phyloP scores from a whole-genome alignment of 1,140 invertebrate genomes.

The Palaemon carinicauda region DNA sequence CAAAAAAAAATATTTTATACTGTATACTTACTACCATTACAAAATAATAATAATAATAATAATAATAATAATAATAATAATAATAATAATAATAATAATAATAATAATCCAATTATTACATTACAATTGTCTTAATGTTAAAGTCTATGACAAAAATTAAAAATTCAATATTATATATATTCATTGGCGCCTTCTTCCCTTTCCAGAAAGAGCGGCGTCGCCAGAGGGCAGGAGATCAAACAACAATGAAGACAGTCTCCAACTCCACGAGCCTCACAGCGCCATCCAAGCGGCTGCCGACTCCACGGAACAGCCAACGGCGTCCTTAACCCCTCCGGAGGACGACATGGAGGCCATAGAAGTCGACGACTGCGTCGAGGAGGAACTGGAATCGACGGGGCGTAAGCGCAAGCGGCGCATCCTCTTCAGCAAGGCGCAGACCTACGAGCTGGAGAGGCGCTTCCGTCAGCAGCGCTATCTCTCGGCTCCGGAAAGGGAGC shows the following conservation, averaged over 20 bases:
- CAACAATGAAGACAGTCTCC: neutral
- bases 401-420: conserved; percentile 92
- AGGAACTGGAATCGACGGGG: conserved; percentile 40
- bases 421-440: conserved; percentile 96
- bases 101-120: too few species aligned
- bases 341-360: conserved; percentile 53
- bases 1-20: too few species aligned
- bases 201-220: neutral
- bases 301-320: conserved; percentile 50
- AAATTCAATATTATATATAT: too few species aligned
- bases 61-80: too few species aligned
- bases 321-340: conserved; percentile 17
- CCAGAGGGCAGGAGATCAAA: neutral
- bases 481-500: conserved; percentile 94
- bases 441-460: conserved; percentile 94
- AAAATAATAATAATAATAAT: too few species aligned
- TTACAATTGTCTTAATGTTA: too few species aligned
- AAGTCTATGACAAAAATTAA: too few species aligned
- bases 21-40: too few species aligned
- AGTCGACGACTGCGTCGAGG: conserved; percentile 45
- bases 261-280: neutral
- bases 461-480: conserved; percentile 96
- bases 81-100: too few species aligned
- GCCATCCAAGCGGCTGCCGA: conserved; percentile 54
- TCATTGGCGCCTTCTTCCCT: neutral